Evolutionary conservation across 2,113 vertebrate genomes (phyloP).

Genomic region (Petaurus breviceps): DNA sequence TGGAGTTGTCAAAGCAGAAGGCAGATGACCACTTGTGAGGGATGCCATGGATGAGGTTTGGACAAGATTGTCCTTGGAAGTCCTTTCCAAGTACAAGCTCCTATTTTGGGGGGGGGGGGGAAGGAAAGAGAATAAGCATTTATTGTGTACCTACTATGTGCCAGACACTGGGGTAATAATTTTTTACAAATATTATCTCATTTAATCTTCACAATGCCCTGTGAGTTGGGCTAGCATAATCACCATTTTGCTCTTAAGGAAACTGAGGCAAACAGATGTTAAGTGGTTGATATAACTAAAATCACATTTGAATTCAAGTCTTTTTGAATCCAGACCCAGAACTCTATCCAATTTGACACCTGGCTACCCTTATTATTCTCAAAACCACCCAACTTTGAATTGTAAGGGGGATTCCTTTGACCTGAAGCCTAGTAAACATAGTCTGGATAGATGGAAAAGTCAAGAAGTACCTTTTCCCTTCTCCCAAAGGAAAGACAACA

Average conservation of each 20-base stretch:
- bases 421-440: neutral
- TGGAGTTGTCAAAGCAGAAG: neutral
- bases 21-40: neutral
- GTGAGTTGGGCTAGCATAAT: no score
- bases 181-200: no score
- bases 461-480: neutral
- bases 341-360: neutral
- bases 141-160: no score
- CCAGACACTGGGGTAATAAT: no score
- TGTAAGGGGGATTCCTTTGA: neutral
- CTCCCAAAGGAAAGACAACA: neutral
- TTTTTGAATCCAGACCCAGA: neutral
- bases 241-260: neutral
- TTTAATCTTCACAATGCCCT: no score
- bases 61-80: no score
- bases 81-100: no score
- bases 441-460: neutral
- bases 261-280: neutral
- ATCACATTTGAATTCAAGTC: neutral
- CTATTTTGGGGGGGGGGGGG: no score
- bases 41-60: no score
- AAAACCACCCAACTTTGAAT: neutral
- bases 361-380: neutral
- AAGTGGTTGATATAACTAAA: neutral
- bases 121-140: no score